Conservation (phyloP, 1,140 invertebrate species). For the Cydia pomonella region DNA sequence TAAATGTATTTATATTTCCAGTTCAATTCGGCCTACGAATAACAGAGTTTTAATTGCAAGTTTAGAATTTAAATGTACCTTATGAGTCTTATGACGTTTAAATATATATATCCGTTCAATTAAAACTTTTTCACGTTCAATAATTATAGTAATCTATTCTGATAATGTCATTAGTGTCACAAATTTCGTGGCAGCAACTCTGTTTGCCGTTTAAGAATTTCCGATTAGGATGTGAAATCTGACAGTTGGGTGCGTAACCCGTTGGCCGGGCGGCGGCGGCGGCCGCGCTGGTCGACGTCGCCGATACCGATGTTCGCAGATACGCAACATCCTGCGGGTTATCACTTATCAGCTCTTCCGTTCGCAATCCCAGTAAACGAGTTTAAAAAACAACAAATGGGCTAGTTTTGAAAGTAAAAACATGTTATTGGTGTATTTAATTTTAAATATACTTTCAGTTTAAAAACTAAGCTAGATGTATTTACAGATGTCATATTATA, state of each 20-base stretch:
- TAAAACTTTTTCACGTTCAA: not conserved
- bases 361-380: not conserved
- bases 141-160: not conserved
- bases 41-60: not conserved
- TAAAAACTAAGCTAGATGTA: no score
- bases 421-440: not conserved
- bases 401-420: not conserved
- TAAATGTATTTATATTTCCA: not conserved
- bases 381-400: constrained; percentile 8
- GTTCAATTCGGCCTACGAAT: not conserved
- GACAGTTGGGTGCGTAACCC: not conserved
- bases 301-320: not conserved
- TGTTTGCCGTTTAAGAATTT: constrained; percentile 24
- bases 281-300: not conserved
- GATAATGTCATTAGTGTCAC: not conserved
- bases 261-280: not conserved
- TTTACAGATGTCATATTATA: no score
- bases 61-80: not conserved
- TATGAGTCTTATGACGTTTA: no score
- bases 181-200: not conserved
- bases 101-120: not conserved
- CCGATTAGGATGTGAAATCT: constrained; percentile 30
- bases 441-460: no score
- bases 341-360: constrained; percentile 28
- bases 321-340: constrained; percentile 17